These are phyloP conservation scores for Teleogryllus oceanicus DNA, from an alignment of 2,888 invertebrate species.

Conservation along the genomic window DNA sequence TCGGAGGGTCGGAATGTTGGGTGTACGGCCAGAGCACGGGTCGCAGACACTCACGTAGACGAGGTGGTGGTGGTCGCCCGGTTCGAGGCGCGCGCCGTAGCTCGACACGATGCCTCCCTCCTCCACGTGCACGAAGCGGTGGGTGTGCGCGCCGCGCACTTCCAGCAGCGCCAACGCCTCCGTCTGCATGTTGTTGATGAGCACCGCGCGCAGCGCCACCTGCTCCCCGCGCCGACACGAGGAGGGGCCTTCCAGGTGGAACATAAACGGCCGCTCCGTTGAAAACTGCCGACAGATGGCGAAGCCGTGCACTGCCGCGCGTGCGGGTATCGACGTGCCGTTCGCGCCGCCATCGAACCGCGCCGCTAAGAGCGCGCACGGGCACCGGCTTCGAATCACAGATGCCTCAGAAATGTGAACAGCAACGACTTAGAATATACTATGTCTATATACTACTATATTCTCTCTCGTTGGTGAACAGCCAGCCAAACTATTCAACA, in stretches of 20 bases:
- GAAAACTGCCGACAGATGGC: conserved; percentile 43
- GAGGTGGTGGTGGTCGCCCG: conserved; percentile 54
- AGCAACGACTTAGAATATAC: no score
- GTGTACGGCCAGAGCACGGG: neutral
- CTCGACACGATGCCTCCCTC: conserved; percentile 50
- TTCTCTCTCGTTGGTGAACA: no score
- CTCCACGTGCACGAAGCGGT: conserved; percentile 53
- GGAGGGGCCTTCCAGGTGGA: conserved; percentile 51
- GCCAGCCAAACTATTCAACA: no score
- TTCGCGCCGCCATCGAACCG: no score
- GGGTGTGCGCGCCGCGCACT: conserved; percentile 50
- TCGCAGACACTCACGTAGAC: conserved; percentile 45
- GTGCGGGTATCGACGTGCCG: no score
- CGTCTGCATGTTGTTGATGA: conserved; percentile 44
- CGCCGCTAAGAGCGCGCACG: no score
- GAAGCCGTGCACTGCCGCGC: no score
- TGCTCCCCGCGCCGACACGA: conserved; percentile 53
- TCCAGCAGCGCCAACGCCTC: conserved; percentile 47
- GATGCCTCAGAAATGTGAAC: no score
- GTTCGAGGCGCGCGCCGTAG: conserved; percentile 48
- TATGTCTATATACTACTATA: no score
- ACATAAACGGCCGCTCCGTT: conserved; percentile 51
- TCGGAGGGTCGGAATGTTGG: neutral
- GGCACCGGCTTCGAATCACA: no score
- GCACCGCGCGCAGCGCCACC: conserved; percentile 44